Percentiles rank a stretch among this genome's conserved stretches.
Evolutionary conservation across 2,888 invertebrate genomes (phyloP).

Genomic region (Epistrophe grossulariae): DNA sequence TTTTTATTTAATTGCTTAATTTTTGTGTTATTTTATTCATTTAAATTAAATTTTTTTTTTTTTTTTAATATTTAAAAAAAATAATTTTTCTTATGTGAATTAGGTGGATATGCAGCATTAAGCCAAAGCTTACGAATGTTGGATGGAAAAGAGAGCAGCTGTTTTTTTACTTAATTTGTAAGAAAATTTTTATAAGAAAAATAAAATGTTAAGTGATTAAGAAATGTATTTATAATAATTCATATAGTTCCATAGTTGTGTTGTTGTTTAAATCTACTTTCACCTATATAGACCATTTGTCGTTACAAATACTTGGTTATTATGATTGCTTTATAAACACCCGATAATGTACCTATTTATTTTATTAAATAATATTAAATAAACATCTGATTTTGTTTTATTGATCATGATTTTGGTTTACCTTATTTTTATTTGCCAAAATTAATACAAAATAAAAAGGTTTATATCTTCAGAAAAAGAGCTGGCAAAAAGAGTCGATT

Average conservation of each 20-base stretch:
- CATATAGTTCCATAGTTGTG: not conserved
- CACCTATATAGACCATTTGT: too few species aligned
- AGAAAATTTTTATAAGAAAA: not conserved
- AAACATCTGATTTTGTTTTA: too few species aligned
- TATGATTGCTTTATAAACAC: not conserved
- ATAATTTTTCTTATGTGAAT: not conserved
- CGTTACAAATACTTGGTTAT: not conserved
- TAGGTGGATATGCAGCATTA: not conserved
- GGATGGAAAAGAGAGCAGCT: not conserved
- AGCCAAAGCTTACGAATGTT: not conserved
- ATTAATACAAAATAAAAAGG: too few species aligned
- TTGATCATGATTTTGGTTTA: too few species aligned
- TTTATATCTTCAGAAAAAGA: too few species aligned
- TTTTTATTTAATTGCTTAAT: constrained; percentile 31
- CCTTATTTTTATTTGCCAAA: too few species aligned
- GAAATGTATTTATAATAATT: not conserved
- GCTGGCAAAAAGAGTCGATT: too few species aligned
- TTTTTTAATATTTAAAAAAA: not conserved
- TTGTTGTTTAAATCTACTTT: not conserved
- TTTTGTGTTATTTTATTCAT: not conserved
- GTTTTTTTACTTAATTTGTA: not conserved
- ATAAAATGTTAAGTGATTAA: not conserved
- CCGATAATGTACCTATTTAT: too few species aligned
- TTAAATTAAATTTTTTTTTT: not conserved
- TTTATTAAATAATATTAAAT: too few species aligned